phyloP scores from a whole-genome alignment of 2,888 invertebrate species.

The Andrena dorsata region DNA sequence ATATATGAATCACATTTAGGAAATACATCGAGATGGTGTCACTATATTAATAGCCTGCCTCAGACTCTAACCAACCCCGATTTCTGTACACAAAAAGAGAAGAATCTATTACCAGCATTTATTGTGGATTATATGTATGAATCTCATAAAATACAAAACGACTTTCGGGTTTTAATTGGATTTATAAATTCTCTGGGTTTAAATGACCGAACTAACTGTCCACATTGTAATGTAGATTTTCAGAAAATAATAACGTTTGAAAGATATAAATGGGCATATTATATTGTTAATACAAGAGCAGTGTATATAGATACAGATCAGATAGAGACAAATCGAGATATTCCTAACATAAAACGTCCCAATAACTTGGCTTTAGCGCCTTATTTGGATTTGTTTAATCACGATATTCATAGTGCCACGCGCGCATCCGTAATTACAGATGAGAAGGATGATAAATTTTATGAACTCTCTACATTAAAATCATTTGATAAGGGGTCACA shows the following conservation, averaged over 20 bases:
- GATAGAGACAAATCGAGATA: conserved; percentile 60
- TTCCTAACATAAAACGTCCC: conserved; percentile 69
- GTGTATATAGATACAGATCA: conserved; percentile 89
- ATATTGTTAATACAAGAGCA: conserved; percentile 93
- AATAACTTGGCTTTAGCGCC: conserved; percentile 91
- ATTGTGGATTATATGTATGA: conserved; percentile 84
- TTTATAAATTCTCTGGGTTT: conserved; percentile 64
- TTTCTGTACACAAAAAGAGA: conserved; percentile 87
- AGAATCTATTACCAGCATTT: conserved; percentile 87
- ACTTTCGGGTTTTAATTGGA: conserved; percentile 69
- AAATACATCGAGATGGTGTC: conserved; percentile 86
- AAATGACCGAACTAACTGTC: conserved; percentile 74
- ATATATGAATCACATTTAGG: conserved; percentile 88
- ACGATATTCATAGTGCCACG: conserved; percentile 88
- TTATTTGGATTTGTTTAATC: conserved; percentile 96
- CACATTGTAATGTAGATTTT: conserved; percentile 84
- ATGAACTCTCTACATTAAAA: conserved; percentile 86
- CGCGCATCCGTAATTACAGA: conserved; percentile 83
- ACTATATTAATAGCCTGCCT: conserved; percentile 91
- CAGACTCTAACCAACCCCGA: conserved; percentile 89
- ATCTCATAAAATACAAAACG: conserved; percentile 64
- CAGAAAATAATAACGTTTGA: conserved; percentile 86
- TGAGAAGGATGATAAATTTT: conserved; percentile 84
- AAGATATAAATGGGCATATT: conserved; percentile 92
- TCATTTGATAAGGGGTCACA: conserved; percentile 89